Evolutionary conservation across 2,113 vertebrate genomes (phyloP).

Genomic region (Datnioides undecimradiatus): DNA sequence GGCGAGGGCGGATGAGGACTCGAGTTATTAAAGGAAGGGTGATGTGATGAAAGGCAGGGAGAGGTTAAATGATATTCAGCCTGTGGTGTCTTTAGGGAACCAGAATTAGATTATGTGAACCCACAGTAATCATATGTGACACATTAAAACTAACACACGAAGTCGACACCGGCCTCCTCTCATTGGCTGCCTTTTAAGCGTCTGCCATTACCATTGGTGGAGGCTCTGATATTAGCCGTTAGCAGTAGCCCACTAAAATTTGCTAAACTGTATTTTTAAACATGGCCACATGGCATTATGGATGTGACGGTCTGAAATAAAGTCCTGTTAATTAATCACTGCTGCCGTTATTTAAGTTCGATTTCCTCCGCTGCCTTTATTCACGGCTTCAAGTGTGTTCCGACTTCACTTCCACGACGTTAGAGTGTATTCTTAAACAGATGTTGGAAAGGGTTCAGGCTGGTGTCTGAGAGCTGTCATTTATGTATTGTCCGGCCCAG

Average conservation of each 20-base stretch:
- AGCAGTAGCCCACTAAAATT: not conserved
- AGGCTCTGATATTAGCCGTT: not conserved
- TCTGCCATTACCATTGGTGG: constrained; percentile 9
- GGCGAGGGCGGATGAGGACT: not conserved
- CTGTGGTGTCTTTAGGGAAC: not conserved
- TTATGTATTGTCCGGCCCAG: not conserved
- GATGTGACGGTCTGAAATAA: not conserved
- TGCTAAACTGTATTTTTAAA: not conserved
- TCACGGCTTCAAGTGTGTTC: not conserved
- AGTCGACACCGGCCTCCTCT: not conserved
- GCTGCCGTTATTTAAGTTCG: not conserved
- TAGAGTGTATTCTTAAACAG: not conserved
- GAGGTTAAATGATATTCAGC: not conserved
- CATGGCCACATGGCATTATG: not conserved
- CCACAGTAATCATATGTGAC: not conserved
- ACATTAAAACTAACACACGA: not conserved
- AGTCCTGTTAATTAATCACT: not conserved
- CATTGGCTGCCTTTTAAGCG: not conserved
- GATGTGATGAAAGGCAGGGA: not conserved
- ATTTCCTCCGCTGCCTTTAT: not conserved
- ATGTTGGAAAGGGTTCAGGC: not conserved
- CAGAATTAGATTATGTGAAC: not conserved
- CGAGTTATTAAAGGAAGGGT: not conserved
- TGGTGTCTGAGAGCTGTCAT: not conserved
- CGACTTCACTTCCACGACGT: not conserved